Evolutionary conservation across 53 echinoderm and acorn worm species (phyloP).

Genomic region (Holothuria scabra): DNA sequence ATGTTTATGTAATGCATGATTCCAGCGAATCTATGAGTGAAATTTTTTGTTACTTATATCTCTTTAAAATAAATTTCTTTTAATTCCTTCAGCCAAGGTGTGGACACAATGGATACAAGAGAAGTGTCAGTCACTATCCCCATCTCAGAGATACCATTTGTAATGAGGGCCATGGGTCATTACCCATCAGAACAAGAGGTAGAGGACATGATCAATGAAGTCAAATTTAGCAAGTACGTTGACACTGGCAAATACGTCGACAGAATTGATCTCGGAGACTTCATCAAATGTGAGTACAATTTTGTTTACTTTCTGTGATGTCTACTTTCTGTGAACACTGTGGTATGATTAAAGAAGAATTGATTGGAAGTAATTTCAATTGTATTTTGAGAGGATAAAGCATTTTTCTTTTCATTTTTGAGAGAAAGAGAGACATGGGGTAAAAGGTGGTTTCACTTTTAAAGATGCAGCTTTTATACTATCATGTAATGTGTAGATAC

Average conservation of each 20-base stretch:
- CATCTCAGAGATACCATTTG: constrained; percentile 90
- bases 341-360: too few species aligned
- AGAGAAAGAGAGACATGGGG: too few species aligned
- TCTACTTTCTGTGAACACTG: too few species aligned
- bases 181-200: constrained; percentile 98
- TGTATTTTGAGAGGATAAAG: too few species aligned
- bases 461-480: too few species aligned
- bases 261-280: constrained; percentile 84
- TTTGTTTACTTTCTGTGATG: not conserved
- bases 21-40: too few species aligned
- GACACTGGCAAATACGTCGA: constrained; percentile 88
- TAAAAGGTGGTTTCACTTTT: too few species aligned
- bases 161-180: constrained; percentile 97
- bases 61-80: not conserved
- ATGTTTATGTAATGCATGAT: too few species aligned
- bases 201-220: constrained; percentile 95
- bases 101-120: constrained; percentile 82
- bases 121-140: constrained; percentile 76
- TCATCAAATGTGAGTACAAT: constrained; percentile 89
- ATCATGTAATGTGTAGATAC: too few species aligned
- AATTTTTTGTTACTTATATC: too few species aligned
- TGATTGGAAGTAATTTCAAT: too few species aligned
- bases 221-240: constrained; percentile 96
- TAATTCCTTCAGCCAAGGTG: constrained; percentile 84
- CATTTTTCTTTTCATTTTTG: too few species aligned